Base-by-base conservation (phyloP, 2,113 vertebrate species). In the Redunca redunca region DNA sequence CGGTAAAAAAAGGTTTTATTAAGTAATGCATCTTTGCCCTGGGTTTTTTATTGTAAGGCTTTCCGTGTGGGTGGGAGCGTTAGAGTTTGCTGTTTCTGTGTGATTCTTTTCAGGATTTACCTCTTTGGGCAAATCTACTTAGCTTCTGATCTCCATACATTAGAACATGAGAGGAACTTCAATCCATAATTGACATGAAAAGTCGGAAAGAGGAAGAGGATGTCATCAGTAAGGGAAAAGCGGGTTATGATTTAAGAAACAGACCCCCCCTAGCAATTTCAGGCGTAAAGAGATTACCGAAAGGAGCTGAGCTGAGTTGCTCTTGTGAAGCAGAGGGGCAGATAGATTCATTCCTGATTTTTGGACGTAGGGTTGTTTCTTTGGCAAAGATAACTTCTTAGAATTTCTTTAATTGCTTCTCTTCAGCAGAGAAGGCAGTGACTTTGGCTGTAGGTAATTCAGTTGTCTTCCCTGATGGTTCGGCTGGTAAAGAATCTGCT, bases 1-100 rank as follows among this genome's bases (percentile, higher is more conserved):
- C 1, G 25, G 58, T 11, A 6, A 71, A 82, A 88, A 77, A 86
- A 71, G 21, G 1, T 96, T 97, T 92, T 93, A 97, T 98, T 97
- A 97, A 96, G 64, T 93, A 85, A 64, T 89, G 46, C 91, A 33
- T 95, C 46, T 77, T 77, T 83, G 95, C 15, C 10, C 6, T 90
- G 64, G 23, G 60, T 93, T 50, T 95, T 95, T 90, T 26, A 53
- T 82, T 91, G 43, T 71, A 64, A 83, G 33, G 11, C 53, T 77
- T 95, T 91, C 33, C 28, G 0, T 96, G 48, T 50, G 46, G 17
- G 26, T 23, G 87, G 92, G 48, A 80, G 25, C 62, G 11, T 82
- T 91, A 67, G 50, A 62, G 21, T 52, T 94, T 92, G 40, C 62
- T 94, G 30, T 78, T 93, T 95, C 23, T 74, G 6, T 85, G 28